Evolutionary conservation across 2,888 invertebrate genomes (phyloP), one percentile per base, ranked within the genome.

Genomic region (Drosophila vallismaia): DNA sequence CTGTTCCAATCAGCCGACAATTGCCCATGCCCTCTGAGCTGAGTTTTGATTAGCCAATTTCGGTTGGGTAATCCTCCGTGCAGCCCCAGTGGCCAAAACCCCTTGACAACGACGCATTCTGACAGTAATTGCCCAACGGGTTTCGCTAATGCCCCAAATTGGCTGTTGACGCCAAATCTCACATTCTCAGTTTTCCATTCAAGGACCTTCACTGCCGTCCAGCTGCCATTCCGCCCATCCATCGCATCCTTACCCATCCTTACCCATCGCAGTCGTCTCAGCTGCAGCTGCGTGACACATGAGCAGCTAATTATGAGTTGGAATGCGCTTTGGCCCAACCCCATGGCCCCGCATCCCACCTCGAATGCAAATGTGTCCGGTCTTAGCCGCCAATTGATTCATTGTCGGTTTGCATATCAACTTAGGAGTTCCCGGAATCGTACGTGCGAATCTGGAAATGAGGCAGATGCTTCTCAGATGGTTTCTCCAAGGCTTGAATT

Each of bases 121-220:
- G 87, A 87, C 88, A 82, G 72, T 87, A 89, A 87, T 87, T 89
- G 87, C 63, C 74, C 79, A 81, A 88, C 86, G 79, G 78, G 76
- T 84, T 79, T 74, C 86, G 89, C 88, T 88, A 88, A 88, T 87
- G 81, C 79, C 73, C 58, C 75, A 84, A 89, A 81, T 89, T 84
- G 88, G 79, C 80, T 79, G 87, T 88, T 85, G 79, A 81, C 86
- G 74, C 81, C 71, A 74, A 84, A 88, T 80, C 84, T 84, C 56
- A 69, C 69, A 87, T 82, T 83, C 88, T 71, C 76, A 71, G 53
- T 56, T 44, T 31, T 33, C 48, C 51, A n/a, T 49, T 36, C 31
- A 74, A 71, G 64, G 60, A 54, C 63, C 69, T 58, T 31, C 33
- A 19, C 62, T 24, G 26, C 53, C 33, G 7, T 19, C 24, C n/a